phyloP scores from a whole-genome alignment of 2,797 vertebrate species.

The Anniella stebbinsi region DNA sequence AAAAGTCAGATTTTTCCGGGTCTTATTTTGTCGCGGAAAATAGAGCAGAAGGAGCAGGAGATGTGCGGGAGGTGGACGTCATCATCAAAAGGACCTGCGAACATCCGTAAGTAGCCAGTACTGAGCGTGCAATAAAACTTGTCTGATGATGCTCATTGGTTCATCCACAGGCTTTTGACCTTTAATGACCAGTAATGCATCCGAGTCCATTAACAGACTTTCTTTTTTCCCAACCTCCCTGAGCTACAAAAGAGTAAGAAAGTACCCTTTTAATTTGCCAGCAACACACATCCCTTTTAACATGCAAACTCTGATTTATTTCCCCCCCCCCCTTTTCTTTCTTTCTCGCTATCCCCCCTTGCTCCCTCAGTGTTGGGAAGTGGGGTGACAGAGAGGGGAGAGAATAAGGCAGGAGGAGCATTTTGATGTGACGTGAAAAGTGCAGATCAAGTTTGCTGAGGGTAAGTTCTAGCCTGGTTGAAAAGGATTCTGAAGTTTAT shows the following conservation, averaged over 20 bases:
- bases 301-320: conserved; percentile 45
- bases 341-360: too few species aligned
- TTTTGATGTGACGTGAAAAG: conserved; percentile 40
- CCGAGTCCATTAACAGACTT: conserved; percentile 67
- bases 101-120: too few species aligned
- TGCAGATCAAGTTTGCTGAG: neutral
- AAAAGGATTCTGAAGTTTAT: conserved; percentile 41
- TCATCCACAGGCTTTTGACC: conserved; percentile 70
- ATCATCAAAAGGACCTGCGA: too few species aligned
- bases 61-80: too few species aligned
- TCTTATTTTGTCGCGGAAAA: too few species aligned
- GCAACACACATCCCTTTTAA: conserved; percentile 52
- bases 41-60: too few species aligned
- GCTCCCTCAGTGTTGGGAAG: neutral
- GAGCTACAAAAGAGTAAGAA: conserved; percentile 55
- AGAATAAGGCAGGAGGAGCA: conserved; percentile 31
- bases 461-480: conserved; percentile 1
- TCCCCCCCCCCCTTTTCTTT: neutral
- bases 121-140: too few species aligned
- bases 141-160: conserved; percentile 25
- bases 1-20: too few species aligned
- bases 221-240: neutral
- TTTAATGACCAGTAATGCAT: conserved; percentile 67
- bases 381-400: neutral
- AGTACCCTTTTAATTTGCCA: conserved; percentile 62